Percentiles rank a stretch among this genome's conserved stretches.
Conservation (phyloP, 2,797 vertebrate genomes). For the Remorina albescens region DNA sequence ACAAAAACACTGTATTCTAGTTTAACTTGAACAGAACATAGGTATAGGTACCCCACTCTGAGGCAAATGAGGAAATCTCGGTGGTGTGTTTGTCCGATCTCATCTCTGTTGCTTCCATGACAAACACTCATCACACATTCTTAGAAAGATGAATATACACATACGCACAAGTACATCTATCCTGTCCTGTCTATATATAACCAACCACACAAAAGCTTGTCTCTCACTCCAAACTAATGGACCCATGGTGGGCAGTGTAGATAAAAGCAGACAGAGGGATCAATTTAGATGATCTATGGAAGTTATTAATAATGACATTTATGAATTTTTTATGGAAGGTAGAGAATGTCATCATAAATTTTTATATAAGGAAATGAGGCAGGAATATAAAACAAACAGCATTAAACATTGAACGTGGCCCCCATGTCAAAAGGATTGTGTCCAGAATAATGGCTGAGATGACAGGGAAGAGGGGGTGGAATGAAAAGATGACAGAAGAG, state of each 20-base stretch:
- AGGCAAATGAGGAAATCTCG: constrained; percentile 26
- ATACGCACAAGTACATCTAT: constrained; percentile 22
- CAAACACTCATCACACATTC: neutral
- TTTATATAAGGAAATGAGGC: constrained; percentile 88
- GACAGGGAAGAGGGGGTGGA: constrained; percentile 54
- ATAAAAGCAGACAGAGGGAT: constrained; percentile 86
- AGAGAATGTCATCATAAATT: constrained; percentile 88
- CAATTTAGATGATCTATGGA: constrained; percentile 90
- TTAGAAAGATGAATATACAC: neutral
- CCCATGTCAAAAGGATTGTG: constrained; percentile 77
- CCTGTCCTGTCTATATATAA: constrained; percentile 39
- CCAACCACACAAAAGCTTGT: constrained; percentile 42
- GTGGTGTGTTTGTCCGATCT: no score
- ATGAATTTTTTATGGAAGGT: constrained; percentile 89
- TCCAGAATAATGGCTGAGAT: constrained; percentile 72
- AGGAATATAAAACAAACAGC: constrained; percentile 90
- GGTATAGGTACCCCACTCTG: neutral
- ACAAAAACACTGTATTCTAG: neutral
- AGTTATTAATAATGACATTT: constrained; percentile 91
- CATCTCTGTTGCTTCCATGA: constrained; percentile 27
- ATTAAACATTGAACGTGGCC: constrained; percentile 87
- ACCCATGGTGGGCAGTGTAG: constrained; percentile 68
- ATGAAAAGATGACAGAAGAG: constrained; percentile 50
- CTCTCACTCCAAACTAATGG: constrained; percentile 67
- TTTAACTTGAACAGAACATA: constrained; percentile 1